Evolutionary conservation across 2,888 invertebrate species (phyloP), one percentile per base, ranked within the genome.

Genomic region (Agrochola circellaris): DNA sequence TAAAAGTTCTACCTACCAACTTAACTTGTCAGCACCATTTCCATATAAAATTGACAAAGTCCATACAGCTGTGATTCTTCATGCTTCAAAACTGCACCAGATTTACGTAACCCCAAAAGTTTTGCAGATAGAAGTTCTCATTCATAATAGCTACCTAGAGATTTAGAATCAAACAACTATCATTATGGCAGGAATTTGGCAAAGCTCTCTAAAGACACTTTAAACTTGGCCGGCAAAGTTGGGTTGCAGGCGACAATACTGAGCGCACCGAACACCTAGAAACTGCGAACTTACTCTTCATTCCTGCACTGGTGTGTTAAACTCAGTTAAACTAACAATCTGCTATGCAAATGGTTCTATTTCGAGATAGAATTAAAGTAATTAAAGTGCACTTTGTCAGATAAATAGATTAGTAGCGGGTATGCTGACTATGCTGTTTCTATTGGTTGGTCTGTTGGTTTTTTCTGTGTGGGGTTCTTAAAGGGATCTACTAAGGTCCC

Each of bases 251-350:
- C 73, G 74, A 66, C 77, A 73, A 45, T 45, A 71, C 65, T 76
- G 34, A 67, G 70, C 68, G 54, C 62, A 66, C 58, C 8, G 84
- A 79, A 68, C 72, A 77, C 69, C 71, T 73, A 69, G 71, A 79
- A 62, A 72, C 60, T 76, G 23, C n/a, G 65, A 85, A 83, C 75
- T 83, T 75, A 23, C 75, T 73, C 75, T 64, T 79, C 75, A 72
- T 77, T 82, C 48, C 48, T 74, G 62, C 64, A 64, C 70, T 64
- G 23, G 58, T 62, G 69, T 58, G 56, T 62, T 70, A 45, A 75
- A 64, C 64, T 64, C 30, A 42, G 71, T 58, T 70, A 61, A 82
- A 82, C 51, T 77, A 56, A 67, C 74, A 58, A 78, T 82, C 42
- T 71, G 38, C 17, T 60, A 30, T 73, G 34, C 60, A 71, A 76